Evolutionary conservation across 1,140 invertebrate species (phyloP), one percentile per base, ranked within the genome.

Genomic region (Andrena cerasifolii): DNA sequence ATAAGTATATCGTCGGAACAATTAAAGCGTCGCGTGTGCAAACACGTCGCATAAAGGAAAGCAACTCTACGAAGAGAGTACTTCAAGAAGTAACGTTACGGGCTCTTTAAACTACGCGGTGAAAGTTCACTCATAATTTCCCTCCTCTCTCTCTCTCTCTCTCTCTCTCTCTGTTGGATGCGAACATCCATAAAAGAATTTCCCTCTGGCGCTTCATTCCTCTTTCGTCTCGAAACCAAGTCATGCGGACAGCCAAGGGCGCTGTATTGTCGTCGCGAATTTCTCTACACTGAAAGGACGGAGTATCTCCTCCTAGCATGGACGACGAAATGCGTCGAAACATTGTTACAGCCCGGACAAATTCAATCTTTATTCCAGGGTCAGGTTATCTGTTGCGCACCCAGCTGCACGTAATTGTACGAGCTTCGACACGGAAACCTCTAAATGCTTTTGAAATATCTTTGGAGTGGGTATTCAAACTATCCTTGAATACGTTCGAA

Each of bases 291-390:
- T 16, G 36, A 21, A 70, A 70, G 43, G 24, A 58, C 14, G 31
- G 18, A 14, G n/a, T 24, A 21, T n/a, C 8, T 58, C n/a, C 8
- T 58, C n/a, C 33, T 10, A 18, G 47, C 51, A 5, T 10, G 7
- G 12, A n/a, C 4, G 18, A 43, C 24, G 36, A 21, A 14, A 59
- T 36, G 31, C 33, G 31, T 59, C 33, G 14, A 18, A n/a, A 47
- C 12, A n/a, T 47, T 3, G 54, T 43, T 33, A 43, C 10, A 14
- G 10, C 4, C 10, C 5, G 0, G 24, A 14, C 1, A 33, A 59
- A 71, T 59, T 71, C 53, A 10, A 47, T 58, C 6, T 45, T 45
- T 59, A 24, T 59, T 71, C 12, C 8, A 45, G 43, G 3, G 8
- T 5, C 3, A 1, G 2, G 28, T 21, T 21, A 40, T 70, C 31